Evolutionary conservation across 1,140 invertebrate species (phyloP), one percentile per base, ranked within the genome.

Genomic region (Trichonephila inaurata): DNA sequence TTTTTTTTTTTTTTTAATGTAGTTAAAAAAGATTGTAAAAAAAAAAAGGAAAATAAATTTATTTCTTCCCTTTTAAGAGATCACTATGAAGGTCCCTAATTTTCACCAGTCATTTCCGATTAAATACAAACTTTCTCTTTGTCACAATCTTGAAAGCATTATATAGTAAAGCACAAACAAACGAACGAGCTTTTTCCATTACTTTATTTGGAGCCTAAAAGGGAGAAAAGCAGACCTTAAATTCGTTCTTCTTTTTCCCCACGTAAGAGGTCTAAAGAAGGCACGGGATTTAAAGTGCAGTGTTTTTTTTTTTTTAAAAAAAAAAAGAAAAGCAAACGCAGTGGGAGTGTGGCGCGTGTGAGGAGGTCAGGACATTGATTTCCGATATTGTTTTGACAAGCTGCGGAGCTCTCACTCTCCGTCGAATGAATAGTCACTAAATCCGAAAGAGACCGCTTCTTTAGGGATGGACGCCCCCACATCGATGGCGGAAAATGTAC

Each of bases 371-470:
- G 28, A 2, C 69, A 91, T 91, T 91, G 89, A 91, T 91, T 91
- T 91, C 72, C 89, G 58, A 91, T 91, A 91, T 66, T 91, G 89
- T 91, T 91, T 91, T 91, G 89, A 91, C 89, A 91, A 91, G 89
- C 89, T 81, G 72, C 51, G 72, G 89, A 91, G 89, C 89, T 82
- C 89, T 91, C 40, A 81, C 51, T 77, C 88, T 44, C 66, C 16
- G 19, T 51, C 81, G 51, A 90, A 90, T 82, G 89, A 91, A 91
- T 81, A 82, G 89, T 82, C 69, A 81, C 69, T 66, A 81, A 82
- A 91, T 91, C 58, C 66, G 44, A 82, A 91, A 91, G 69, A 82
- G 72, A 90, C 51, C 64, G 87, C 87, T 69, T 69, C 66, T 69
- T 69, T 69, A 69, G n/a, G 33, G 33, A 40, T 72, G 64, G 64